These are phyloP conservation scores for Polypedilum vanderplanki DNA, from an alignment of 1,140 invertebrate species.

Conservation along the genomic window DNA sequence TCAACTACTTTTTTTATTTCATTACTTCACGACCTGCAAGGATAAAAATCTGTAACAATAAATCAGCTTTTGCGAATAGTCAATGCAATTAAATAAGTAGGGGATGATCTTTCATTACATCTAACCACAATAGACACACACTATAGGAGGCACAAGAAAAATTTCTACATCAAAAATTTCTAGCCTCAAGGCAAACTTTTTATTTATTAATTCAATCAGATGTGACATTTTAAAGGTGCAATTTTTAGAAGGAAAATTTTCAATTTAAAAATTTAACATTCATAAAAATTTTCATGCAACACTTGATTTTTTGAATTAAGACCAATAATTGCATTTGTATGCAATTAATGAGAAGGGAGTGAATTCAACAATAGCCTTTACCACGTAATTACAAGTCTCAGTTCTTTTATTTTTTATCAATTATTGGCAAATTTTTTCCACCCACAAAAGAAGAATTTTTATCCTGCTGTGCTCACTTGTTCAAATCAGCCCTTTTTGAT, in stretches of 20 bases:
- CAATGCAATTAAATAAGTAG: neutral
- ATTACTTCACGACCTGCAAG: neutral
- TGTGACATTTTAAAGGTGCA: too few relatives aligned
- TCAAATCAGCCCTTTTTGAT: constrained; percentile 16
- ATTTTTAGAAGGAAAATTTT: too few relatives aligned
- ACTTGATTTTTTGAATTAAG: neutral
- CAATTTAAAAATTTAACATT: too few relatives aligned
- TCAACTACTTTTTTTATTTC: neutral
- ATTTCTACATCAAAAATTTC: constrained; percentile 14
- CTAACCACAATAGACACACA: neutral
- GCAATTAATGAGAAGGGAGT: neutral
- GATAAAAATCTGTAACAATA: constrained; percentile 2
- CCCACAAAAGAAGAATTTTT: neutral
- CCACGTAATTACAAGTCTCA: neutral
- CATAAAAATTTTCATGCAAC: neutral
- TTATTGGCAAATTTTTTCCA: neutral
- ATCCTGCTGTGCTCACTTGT: neutral
- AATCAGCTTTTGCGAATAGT: constrained; percentile 1
- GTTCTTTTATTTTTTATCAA: constrained; percentile 15
- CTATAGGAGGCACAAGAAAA: neutral
- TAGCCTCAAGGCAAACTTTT: neutral
- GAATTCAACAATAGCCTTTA: neutral
- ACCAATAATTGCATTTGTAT: neutral
- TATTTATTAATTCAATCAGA: too few relatives aligned
- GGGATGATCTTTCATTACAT: constrained; percentile 20